Evolutionary conservation across 2,113 vertebrate species (phyloP).

Genomic region (Trogon melanurus): DNA sequence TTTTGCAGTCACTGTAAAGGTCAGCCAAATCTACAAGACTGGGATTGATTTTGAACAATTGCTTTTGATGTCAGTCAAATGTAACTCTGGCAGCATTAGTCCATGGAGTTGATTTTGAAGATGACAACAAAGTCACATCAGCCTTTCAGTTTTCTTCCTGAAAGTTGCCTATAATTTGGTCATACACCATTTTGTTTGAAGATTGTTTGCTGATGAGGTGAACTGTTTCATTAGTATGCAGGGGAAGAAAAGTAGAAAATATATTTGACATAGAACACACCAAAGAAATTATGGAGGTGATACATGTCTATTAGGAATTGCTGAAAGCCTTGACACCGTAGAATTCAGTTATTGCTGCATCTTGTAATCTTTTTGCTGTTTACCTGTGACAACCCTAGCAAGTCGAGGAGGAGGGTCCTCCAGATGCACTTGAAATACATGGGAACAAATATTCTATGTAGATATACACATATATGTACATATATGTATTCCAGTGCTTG

Average conservation of each 20-base stretch:
- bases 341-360: not conserved
- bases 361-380: not conserved
- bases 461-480: no score
- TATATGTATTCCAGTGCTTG: not conserved
- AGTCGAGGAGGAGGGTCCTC: not conserved
- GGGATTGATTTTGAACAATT: not conserved
- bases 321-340: not conserved
- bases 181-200: not conserved
- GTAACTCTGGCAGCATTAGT: not conserved
- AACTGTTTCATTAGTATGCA: not conserved
- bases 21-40: not conserved
- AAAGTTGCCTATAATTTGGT: not conserved
- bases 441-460: not conserved
- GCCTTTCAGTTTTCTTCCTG: not conserved
- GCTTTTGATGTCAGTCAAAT: conserved; percentile 8
- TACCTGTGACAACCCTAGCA: not conserved
- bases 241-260: not conserved
- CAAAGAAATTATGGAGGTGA: not conserved
- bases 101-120: not conserved
- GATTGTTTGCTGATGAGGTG: not conserved
- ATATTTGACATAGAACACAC: not conserved
- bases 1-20: not conserved
- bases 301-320: not conserved
- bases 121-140: not conserved
- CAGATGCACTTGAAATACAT: not conserved